Base-by-base conservation (phyloP, 2,113 vertebrate species). In the Tetrao urogallus region DNA sequence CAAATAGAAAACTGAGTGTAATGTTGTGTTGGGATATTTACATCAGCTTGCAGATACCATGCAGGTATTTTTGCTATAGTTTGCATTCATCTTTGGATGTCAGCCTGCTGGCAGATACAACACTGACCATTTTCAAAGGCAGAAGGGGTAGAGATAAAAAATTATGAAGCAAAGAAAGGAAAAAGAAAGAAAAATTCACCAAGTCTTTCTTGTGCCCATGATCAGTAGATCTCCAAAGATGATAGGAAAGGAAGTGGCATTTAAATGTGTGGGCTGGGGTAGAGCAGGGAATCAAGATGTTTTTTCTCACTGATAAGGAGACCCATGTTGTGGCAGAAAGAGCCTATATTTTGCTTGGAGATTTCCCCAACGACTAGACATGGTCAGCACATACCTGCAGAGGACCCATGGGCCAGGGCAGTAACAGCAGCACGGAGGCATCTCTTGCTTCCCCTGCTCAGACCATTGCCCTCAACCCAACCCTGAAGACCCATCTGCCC, bases 351-450 rank as follows among this genome's bases (percentile, higher is more conserved):
- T 89, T 70, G 8, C 54, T 61, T 90, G 63, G 22, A 78, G 57
- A 61, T 70, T 65, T 76, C 40, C 15, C 27, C 36, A 65, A 0
- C 38, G 25, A 48, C 67, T 27, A 45, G 52, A 72, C 13, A 28
- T 7, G 6, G 75, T 16, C 57, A 83, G 8, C 2, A 3, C n/a
- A 14, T 22, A 19, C 47, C 58, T 69, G 18, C 66, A 87, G 42
- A 80, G 17, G 13, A 82, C 30, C 2, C 6, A 16, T 13, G 27
- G 63, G 30, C 16, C 63, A 65, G 40, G 5, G 2, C 22, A 88
- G 8, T 32, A 20, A 21, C 1, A 1, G 27, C 54, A n/a, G 22
- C 36, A 45, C 0, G 2, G 45, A 82, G 36, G 10, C 22, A 66
- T 30, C 36, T 28, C 32, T 73, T 0, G 0, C 28, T 17, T 89